These are phyloP conservation scores for Corvus hawaiiensis DNA, from an alignment of 2,113 vertebrate species.

Conservation along the genomic window DNA sequence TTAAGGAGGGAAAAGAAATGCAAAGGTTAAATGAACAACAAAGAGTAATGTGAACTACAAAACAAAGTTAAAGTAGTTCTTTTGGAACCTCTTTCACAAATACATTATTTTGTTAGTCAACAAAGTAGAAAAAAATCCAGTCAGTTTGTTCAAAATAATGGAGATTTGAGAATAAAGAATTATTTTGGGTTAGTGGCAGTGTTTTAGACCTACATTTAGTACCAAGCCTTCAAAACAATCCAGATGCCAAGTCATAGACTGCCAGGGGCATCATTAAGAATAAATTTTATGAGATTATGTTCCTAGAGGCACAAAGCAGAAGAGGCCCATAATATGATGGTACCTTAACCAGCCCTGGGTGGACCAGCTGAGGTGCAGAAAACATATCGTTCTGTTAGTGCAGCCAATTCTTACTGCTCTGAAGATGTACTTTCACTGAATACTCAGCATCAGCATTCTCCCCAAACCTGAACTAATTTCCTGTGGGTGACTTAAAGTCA, in stretches of 20 bases:
- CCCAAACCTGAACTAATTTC: neutral
- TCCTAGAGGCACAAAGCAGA: neutral
- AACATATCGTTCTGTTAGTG: neutral
- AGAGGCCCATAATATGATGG: neutral
- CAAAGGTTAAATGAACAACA: neutral
- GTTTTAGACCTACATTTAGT: neutral
- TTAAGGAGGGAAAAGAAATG: neutral
- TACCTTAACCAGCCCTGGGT: neutral
- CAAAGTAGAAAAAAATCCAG: rapidly evolving
- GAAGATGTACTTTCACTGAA: neutral
- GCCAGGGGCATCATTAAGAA: neutral
- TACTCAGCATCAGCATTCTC: neutral
- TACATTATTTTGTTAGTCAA: neutral
- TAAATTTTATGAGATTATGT: rapidly evolving
- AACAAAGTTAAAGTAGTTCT: neutral
- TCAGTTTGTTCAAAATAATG: neutral
- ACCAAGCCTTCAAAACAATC: neutral
- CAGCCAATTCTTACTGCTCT: neutral
- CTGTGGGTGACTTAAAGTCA: rapidly evolving
- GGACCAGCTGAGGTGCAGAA: neutral
- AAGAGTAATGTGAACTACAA: neutral
- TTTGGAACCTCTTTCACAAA: neutral
- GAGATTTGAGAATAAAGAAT: neutral
- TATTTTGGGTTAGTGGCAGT: neutral
- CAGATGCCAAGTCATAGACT: neutral